Conservation (phyloP, 2,113 vertebrate genomes). For the Candoia aspera region DNA sequence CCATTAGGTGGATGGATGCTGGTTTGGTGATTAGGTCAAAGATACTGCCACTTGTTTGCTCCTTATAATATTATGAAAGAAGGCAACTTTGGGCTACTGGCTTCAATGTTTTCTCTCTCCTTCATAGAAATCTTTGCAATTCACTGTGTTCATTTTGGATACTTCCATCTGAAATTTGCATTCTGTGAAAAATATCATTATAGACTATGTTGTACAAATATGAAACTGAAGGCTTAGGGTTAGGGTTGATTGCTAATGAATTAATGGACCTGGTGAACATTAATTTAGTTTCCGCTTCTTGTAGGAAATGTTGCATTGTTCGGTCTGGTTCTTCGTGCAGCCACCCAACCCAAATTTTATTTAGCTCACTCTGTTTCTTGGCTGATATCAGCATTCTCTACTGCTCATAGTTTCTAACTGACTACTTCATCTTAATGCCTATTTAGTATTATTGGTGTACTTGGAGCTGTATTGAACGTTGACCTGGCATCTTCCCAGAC, state of each 20-base stretch:
- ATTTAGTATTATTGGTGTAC: not conserved
- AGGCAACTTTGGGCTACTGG: not conserved
- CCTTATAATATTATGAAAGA: slow-evolving; percentile 22
- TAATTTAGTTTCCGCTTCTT: slow-evolving; percentile 38
- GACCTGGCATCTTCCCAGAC: not conserved
- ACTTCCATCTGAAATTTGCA: slow-evolving; percentile 53
- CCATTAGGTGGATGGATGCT: slow-evolving; percentile 19
- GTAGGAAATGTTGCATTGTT: slow-evolving; percentile 21
- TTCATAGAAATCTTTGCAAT: slow-evolving; percentile 45
- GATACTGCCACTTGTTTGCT: slow-evolving; percentile 35
- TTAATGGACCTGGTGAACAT: slow-evolving; percentile 54
- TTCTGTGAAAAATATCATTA: slow-evolving; percentile 29
- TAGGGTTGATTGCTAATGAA: slow-evolving; percentile 50
- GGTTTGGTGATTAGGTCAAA: slow-evolving; percentile 39
- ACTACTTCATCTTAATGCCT: not conserved
- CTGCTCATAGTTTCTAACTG: not conserved
- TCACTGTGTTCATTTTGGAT: slow-evolving; percentile 47
- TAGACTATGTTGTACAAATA: not conserved
- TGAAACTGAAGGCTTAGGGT: not conserved
- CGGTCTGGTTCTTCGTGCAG: not conserved
- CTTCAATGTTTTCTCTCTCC: slow-evolving; percentile 34
- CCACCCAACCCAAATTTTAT: slow-evolving; percentile 10
- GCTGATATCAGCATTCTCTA: not conserved
- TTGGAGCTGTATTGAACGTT: not conserved
- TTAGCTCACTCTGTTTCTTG: slow-evolving; percentile 25